Evolutionary conservation across 2,113 vertebrate genomes (phyloP).

Genomic region (Bos javanicus): DNA sequence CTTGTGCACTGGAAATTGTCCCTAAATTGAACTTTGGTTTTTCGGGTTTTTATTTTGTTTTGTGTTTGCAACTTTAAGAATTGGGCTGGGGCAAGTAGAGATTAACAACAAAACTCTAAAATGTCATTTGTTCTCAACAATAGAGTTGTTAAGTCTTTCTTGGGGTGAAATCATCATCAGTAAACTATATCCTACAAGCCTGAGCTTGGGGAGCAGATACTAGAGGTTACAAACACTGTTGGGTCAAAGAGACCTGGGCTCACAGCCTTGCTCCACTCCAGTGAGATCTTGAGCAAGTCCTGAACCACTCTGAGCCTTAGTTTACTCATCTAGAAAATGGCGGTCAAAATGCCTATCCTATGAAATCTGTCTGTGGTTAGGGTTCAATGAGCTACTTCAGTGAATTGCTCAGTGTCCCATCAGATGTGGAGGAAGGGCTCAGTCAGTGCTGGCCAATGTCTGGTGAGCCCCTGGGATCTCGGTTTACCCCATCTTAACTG

Average conservation of each 20-base stretch:
- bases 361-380: not conserved
- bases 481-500: not conserved
- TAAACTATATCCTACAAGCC: not conserved
- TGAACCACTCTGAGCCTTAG: not conserved
- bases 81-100: not conserved
- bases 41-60: not conserved
- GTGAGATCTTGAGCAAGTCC: not conserved
- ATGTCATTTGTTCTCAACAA: not conserved
- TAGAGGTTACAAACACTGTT: rapidly evolving
- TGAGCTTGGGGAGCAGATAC: not conserved
- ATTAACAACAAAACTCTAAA: not conserved
- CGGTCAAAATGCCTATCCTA: not conserved
- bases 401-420: not conserved
- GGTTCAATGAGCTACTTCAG: not conserved
- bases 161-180: not conserved
- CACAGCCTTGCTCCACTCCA: not conserved
- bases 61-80: not conserved
- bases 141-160: not conserved
- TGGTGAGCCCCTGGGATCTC: not conserved
- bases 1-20: not conserved
- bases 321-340: not conserved
- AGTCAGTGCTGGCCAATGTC: not conserved
- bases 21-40: not conserved
- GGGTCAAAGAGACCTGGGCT: not conserved
- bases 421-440: not conserved